These are phyloP conservation scores for Felis catus DNA, from an alignment of 2,113 vertebrate species.

Conservation along the genomic window F.catus_Fca126_mat1.0 CM031414.1:118272501-118273000, in stretches of 20 bases:
- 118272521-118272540: not conserved
- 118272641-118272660: not conserved
- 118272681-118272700: not conserved
- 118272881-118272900: constrained; percentile 73
- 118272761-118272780: not conserved
- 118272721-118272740: not conserved
- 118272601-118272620: not conserved
- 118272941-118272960: not conserved
- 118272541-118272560: not conserved
- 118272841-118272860: constrained; percentile 93
- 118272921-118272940: not conserved
- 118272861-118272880: constrained; percentile 90
- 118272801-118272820: constrained; percentile 95
- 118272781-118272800: constrained; percentile 93
- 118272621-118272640: not conserved
- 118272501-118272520: not conserved
- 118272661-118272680: not conserved
- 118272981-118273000: not conserved
- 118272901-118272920: constrained; percentile 41
- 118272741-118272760: not conserved
- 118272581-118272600: not conserved
- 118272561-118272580: not conserved
- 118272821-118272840: constrained; percentile 88
- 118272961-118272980: not conserved
- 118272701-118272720: not conserved